Evolutionary conservation across 2,888 invertebrate species (phyloP).

Genomic region (Cataglyphis altisquamis): DNA sequence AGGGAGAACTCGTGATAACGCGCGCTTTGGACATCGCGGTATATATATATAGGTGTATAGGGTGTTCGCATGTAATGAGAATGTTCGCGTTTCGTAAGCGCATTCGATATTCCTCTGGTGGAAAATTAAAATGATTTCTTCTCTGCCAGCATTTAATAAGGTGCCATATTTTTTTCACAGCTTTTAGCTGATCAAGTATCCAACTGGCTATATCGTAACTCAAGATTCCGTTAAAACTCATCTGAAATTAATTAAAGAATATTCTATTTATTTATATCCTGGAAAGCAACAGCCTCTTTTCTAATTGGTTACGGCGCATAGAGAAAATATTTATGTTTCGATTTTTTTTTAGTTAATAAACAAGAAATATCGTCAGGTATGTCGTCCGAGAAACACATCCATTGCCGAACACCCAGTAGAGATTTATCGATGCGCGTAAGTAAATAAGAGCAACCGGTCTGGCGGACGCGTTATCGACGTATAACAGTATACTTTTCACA

Average conservation of each 20-base stretch:
- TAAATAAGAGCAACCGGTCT: constrained; percentile 35
- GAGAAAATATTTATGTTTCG: neutral
- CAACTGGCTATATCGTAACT: neutral
- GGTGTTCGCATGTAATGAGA: neutral
- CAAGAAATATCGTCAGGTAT: neutral
- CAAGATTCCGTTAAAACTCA: neutral
- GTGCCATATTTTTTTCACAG: neutral
- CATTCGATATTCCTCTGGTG: neutral
- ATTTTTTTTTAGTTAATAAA: neutral
- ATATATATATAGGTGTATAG: neutral
- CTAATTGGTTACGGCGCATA: neutral
- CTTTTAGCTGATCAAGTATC: neutral
- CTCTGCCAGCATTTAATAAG: neutral
- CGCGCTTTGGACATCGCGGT: neutral
- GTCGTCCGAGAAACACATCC: neutral
- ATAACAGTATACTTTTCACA: constrained; percentile 47
- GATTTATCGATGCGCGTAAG: constrained; percentile 31
- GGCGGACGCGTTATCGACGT: constrained; percentile 13
- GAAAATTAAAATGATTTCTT: neutral
- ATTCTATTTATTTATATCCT: neutral
- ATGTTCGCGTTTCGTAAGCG: neutral
- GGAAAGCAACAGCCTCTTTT: neutral
- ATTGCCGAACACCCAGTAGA: constrained; percentile 11
- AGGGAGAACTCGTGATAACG: neutral
- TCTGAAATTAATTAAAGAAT: neutral